Evolutionary conservation across 2,113 vertebrate species (phyloP), one percentile per base, ranked within the genome.

Genomic region (Benitochromis conjunctus): DNA sequence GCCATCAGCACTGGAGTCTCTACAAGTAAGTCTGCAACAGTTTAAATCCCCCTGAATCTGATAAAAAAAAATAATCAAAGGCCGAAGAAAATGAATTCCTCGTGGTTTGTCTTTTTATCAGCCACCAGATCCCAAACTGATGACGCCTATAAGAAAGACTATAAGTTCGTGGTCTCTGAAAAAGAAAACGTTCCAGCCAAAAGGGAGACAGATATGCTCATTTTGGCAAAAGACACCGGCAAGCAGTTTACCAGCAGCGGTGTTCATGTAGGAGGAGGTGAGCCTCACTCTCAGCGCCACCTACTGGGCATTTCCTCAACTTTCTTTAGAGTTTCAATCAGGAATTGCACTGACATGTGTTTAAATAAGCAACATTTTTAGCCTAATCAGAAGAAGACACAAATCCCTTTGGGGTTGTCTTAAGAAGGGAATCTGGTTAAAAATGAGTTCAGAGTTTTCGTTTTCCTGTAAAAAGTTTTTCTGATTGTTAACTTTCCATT

Each of bases 151-250:
- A 97, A 91, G 89, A 98, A 97, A 92, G 98, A 99, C 92, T 98
- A 97, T 57, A 98, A 97, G 92, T 98, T 96, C 82, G 41, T 97
- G 84, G 94, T 97, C 64, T 88, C 97, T 79, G 98, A 99, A 62
- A 99, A 99, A 84, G 98, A 99, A 80, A 99, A 97, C 0, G 62
- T 91, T 12, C 94, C 97, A 4, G 79, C 94, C 56, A 98, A 96
- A 89, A 98, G 97, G 89, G 98, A 99, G 19, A 95, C 96, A 85
- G 98, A 99, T 43, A 95, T 97, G 83, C 94, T 99, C 46, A 96
- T 98, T 89, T 95, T 99, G 97, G 95, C 96, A 26, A 99, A 99
- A 91, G 98, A 99, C 96, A 98, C 97, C 0, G 98, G 98, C 84
- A 99, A 99, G 91, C 97, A 98, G 83, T 99, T 99, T 58, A 97